Evolutionary conservation across 1,140 invertebrate genomes (phyloP).

Genomic region (Pantala flavescens): DNA sequence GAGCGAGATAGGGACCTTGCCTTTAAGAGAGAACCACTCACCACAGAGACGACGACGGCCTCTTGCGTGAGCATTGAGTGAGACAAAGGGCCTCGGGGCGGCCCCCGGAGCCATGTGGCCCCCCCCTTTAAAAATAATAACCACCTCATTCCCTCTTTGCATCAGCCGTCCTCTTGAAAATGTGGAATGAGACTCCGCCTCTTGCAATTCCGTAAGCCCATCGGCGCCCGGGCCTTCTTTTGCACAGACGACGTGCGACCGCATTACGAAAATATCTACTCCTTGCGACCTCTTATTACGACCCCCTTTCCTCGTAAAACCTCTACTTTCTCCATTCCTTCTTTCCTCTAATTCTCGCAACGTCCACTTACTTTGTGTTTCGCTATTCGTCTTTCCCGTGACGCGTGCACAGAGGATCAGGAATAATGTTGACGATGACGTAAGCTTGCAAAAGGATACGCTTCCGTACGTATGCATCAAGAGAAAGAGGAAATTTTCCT

Average conservation of each 20-base stretch:
- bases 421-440: no score
- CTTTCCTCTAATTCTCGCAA: not conserved
- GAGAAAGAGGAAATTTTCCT: no score
- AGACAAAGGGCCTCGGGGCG: not conserved
- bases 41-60: not conserved
- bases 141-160: not conserved
- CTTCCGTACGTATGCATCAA: no score
- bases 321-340: not conserved
- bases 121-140: not conserved
- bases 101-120: not conserved
- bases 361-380: not conserved
- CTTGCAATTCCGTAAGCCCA: not conserved
- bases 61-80: not conserved
- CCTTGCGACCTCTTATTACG: no score
- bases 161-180: not conserved
- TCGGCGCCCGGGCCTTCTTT: not conserved
- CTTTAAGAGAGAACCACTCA: not conserved
- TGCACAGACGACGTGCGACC: slow-evolving; percentile 1
- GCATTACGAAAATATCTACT: slow-evolving; percentile 1
- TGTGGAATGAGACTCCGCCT: not conserved
- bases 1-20: not conserved
- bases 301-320: no score
- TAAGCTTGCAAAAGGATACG: no score
- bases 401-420: no score
- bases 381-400: not conserved